phyloP scores from a whole-genome alignment of 2,113 vertebrate species.

The Zingel zingel region DNA sequence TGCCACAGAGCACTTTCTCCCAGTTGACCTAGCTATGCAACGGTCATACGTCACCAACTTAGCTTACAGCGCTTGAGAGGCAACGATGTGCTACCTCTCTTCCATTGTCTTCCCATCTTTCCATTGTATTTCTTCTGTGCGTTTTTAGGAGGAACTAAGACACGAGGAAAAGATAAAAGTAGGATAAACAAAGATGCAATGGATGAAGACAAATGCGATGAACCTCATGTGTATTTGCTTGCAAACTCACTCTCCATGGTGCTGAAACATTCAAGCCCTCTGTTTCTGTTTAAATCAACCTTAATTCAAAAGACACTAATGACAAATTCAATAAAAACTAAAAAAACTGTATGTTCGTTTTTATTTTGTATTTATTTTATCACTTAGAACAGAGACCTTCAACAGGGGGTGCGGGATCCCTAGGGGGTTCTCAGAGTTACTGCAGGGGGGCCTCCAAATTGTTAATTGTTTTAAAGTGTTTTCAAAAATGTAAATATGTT shows the following conservation, averaged over 20 bases:
- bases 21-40: constrained; percentile 5
- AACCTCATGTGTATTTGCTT: constrained; percentile 14
- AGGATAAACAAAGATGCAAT: constrained; percentile 29
- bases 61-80: neutral
- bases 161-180: constrained; percentile 8
- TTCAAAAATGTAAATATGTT: no score
- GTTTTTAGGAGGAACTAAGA: constrained; percentile 10
- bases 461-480: no score
- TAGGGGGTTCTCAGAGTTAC: no score
- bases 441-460: no score
- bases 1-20: neutral
- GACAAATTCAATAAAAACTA: constrained; percentile 12
- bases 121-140: neutral
- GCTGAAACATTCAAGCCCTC: constrained; percentile 6
- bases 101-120: neutral
- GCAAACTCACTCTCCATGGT: neutral
- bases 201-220: constrained; percentile 48
- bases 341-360: neutral
- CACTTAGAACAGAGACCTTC: neutral
- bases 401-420: no score
- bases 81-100: neutral
- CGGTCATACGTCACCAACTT: constrained; percentile 16
- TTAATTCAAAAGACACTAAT: neutral
- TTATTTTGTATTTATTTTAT: neutral
- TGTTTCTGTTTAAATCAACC: neutral